Evolutionary conservation across 1,140 invertebrate species (phyloP).

Genomic region (Drosophila quadrilineata): DNA sequence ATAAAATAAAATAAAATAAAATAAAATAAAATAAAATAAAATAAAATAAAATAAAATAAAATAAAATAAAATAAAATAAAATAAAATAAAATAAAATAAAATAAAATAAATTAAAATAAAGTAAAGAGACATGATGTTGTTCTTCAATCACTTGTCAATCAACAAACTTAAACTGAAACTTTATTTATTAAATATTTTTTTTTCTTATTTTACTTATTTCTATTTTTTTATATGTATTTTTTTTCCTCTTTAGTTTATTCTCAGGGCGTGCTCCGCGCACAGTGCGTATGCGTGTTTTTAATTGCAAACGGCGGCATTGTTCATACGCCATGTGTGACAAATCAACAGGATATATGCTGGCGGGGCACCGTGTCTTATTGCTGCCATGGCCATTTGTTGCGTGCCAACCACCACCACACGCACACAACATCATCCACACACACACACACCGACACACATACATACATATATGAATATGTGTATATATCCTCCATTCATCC

Average conservation of each 20-base stretch:
- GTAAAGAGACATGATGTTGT: too few species aligned
- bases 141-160: conserved; percentile 51
- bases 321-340: conserved; percentile 69
- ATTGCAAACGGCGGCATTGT: conserved; percentile 43
- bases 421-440: neutral
- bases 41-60: too few species aligned
- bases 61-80: too few species aligned
- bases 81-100: too few species aligned
- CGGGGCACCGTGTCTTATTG: conserved; percentile 15
- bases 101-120: too few species aligned
- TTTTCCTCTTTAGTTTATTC: neutral
- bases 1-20: too few species aligned
- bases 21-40: too few species aligned
- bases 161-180: too few species aligned
- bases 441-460: neutral
- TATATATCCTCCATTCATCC: neutral
- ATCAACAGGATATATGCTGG: conserved; percentile 61
- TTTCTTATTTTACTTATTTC: conserved; percentile 7
- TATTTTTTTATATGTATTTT: neutral
- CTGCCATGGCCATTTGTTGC: conserved; percentile 53
- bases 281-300: conserved; percentile 63
- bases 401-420: conserved; percentile 19
- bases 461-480: too few species aligned
- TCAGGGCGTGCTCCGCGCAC: conserved; percentile 2
- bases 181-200: too few species aligned